These are phyloP conservation scores for Coelopa pilipes DNA, from an alignment of 2,888 invertebrate species.

Conservation along the genomic window DNA sequence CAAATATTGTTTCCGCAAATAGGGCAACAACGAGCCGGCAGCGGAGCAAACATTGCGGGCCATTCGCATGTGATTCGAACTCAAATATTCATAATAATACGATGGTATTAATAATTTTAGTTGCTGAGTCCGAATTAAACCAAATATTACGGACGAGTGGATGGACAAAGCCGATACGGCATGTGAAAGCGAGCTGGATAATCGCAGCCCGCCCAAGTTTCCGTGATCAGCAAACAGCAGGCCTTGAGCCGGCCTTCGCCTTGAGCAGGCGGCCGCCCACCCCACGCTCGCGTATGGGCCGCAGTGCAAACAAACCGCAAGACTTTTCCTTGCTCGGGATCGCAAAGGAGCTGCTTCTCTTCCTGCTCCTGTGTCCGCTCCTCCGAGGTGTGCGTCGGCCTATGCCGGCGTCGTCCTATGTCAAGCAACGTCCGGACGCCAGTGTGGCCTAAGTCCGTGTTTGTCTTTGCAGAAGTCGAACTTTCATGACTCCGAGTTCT, in stretches of 20 bases:
- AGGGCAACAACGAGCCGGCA: too few relatives aligned
- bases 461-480: background rate
- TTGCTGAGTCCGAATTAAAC: slow-evolving; percentile 15
- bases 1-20: too few relatives aligned
- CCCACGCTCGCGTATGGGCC: background rate
- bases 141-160: slow-evolving; percentile 12
- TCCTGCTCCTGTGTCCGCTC: too few relatives aligned
- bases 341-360: background rate
- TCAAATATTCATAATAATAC: slow-evolving; percentile 15
- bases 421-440: background rate
- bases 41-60: too few relatives aligned
- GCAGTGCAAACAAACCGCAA: slow-evolving; percentile 6
- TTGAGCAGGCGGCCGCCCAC: background rate
- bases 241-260: background rate
- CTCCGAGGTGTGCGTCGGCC: background rate
- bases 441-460: background rate
- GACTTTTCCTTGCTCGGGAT: background rate
- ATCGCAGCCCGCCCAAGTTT: background rate
- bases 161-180: slow-evolving; percentile 11
- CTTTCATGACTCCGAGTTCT: slow-evolving; percentile 1
- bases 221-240: background rate
- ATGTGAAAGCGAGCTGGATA: background rate
- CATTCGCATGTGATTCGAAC: background rate
- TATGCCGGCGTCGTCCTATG: background rate
- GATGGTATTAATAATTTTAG: slow-evolving; percentile 21